Evolutionary conservation across 2,797 vertebrate genomes (phyloP).

Genomic region (Sparus aurata): DNA sequence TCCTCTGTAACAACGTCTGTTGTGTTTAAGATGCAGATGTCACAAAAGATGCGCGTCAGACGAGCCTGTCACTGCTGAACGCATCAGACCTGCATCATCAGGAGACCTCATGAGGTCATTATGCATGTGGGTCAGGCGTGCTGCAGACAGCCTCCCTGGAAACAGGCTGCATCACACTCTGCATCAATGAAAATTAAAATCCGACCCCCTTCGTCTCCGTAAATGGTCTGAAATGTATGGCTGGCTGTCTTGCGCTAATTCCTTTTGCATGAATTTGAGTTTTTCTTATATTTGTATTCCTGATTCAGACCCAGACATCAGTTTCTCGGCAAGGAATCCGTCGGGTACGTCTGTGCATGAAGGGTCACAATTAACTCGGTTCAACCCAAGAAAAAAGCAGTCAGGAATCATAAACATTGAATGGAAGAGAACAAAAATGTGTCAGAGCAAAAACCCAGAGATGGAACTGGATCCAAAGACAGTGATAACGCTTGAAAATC

Average conservation of each 20-base stretch:
- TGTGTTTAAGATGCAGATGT: conserved; percentile 4
- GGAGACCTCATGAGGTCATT: conserved; percentile 26
- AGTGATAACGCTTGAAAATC: background rate
- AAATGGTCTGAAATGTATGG: background rate
- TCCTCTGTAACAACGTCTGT: background rate
- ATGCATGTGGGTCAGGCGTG: conserved; percentile 35
- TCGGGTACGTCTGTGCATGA: background rate
- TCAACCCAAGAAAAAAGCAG: background rate
- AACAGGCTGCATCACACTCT: conserved; percentile 10
- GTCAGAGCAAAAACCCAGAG: background rate
- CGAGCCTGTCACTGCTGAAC: background rate
- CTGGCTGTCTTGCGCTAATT: background rate
- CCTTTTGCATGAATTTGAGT: background rate
- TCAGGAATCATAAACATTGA: background rate
- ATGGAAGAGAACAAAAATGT: background rate
- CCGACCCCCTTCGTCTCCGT: background rate
- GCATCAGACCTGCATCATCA: conserved; percentile 40
- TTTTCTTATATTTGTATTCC: background rate
- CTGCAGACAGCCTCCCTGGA: conserved; percentile 1
- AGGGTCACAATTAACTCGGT: background rate
- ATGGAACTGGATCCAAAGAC: background rate
- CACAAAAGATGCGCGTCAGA: conserved; percentile 16
- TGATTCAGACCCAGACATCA: background rate
- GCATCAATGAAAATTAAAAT: conserved; percentile 10
- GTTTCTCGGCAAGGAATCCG: background rate